Evolutionary conservation across 1,140 invertebrate genomes (phyloP).

Genomic region (Macrostomum lignano): DNA sequence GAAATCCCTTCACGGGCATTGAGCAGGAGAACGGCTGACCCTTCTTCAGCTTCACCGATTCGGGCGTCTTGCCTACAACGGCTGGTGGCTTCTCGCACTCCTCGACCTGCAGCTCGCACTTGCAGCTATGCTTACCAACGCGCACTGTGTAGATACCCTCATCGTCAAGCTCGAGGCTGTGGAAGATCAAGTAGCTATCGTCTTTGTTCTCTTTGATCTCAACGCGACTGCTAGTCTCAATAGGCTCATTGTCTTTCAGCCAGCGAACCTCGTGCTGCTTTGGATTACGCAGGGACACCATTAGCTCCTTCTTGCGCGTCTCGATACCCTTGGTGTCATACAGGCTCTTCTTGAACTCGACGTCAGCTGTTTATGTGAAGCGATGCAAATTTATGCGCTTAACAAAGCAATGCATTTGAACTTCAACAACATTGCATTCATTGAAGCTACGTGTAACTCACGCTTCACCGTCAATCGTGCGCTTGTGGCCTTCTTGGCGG

Average conservation of each 20-base stretch:
- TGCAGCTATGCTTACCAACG: slow-evolving; percentile 20
- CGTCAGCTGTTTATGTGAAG: slow-evolving; percentile 57
- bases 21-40: slow-evolving; percentile 4
- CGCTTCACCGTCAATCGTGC: slow-evolving; percentile 3
- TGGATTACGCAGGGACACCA: slow-evolving; percentile 71
- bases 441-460: not conserved
- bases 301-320: slow-evolving; percentile 55
- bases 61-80: not conserved
- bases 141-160: slow-evolving; percentile 18
- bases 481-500: not conserved
- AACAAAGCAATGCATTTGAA: too few relatives aligned
- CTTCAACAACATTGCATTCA: too few relatives aligned
- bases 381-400: slow-evolving; percentile 5
- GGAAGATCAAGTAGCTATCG: slow-evolving; percentile 15
- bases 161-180: slow-evolving; percentile 16
- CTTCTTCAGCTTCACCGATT: slow-evolving; percentile 9
- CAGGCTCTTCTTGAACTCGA: slow-evolving; percentile 79
- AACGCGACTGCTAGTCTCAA: slow-evolving; percentile 39
- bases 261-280: slow-evolving; percentile 60
- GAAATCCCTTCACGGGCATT: slow-evolving; percentile 13
- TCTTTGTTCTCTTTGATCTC: slow-evolving; percentile 18
- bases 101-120: slow-evolving; percentile 14
- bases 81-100: slow-evolving; percentile 9
- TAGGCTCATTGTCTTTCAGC: slow-evolving; percentile 61
- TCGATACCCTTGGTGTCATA: slow-evolving; percentile 66